Evolutionary conservation across 1,140 invertebrate species (phyloP), one percentile per base, ranked within the genome.

Genomic region (Heliconius nattereri): DNA sequence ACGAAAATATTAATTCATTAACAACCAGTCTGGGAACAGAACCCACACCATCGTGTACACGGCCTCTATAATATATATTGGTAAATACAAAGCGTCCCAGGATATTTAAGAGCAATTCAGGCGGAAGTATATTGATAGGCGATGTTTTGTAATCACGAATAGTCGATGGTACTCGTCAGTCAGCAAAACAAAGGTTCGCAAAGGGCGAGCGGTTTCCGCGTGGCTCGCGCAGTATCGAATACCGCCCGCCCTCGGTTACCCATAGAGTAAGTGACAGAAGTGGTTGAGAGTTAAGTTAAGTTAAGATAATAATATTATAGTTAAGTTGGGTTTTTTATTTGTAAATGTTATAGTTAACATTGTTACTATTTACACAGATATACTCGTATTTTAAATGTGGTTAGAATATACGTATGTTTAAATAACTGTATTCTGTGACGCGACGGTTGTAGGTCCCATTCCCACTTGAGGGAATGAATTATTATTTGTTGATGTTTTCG

Each of bases 121-220:
- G 23, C 35, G 57, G 20, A 75, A 66, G 35, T 49, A 45, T 57
- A 75, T 66, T 37, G 72, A 75, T 75, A 75, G 76, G 76, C 49
- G 70, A 74, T 70, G 71, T 78, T 80, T 78, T 57, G 71, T 81
- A 83, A 83, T 83, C 80, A 75, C 66, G 78, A 83, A 85, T 84
- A 74, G 79, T 54, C 77, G 80, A 83, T 82, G 72, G 73, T 79
- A 83, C 84, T 81, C 79, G 82, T 78, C 78, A 80, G 79, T 66
- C 71, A 72, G 84, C 84, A 86, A 90, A 91, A 93, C 91, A 93
- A 93, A 89, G 90, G 90, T 89, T 85, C 81, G 88, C 77, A 86
- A 91, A 90, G 88, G 90, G 89, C 91, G 86, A 85, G 86, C 88
- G 87, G 87, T 84, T 91, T 88, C 87, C 87, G 89, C 84, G 78